These are phyloP conservation scores for Lochmaea capreae DNA, from an alignment of 2,888 invertebrate species.

Conservation along the genomic window DNA sequence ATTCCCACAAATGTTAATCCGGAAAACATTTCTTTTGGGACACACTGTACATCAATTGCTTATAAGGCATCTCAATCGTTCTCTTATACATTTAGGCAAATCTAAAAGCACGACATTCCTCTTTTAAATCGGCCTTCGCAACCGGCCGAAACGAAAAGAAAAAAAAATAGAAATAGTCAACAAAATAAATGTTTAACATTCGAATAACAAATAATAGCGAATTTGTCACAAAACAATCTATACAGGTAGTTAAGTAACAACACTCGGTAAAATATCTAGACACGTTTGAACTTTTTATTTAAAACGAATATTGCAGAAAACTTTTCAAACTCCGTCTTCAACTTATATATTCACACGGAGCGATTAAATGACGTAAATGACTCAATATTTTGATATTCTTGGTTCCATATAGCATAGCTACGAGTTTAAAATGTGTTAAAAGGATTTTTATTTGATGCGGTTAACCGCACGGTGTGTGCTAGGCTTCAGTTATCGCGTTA, in stretches of 20 bases:
- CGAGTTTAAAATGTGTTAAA: background rate
- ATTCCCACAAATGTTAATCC: background rate
- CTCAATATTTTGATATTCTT: no score
- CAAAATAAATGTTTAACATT: constrained; percentile 64
- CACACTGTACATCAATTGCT: constrained; percentile 25
- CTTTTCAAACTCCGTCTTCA: no score
- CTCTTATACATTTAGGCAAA: constrained; percentile 58
- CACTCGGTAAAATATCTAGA: constrained; percentile 38
- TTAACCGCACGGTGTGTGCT: background rate
- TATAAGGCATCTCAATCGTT: constrained; percentile 60
- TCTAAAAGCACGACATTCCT: constrained; percentile 61
- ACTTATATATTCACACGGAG: no score
- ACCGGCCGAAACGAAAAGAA: constrained; percentile 57
- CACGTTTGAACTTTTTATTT: constrained; percentile 33
- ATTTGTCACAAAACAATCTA: constrained; percentile 62
- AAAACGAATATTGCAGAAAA: no score
- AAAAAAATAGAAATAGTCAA: constrained; percentile 62
- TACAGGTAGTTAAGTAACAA: constrained; percentile 56
- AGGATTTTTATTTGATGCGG: background rate
- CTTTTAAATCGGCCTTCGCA: constrained; percentile 54
- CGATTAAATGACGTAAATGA: no score
- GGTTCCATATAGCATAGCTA: no score
- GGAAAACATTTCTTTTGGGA: background rate
- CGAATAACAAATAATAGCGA: constrained; percentile 62
- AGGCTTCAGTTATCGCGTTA: background rate